Conservation (phyloP, 2,113 vertebrate species). For the Cyprinus carpio region DNA sequence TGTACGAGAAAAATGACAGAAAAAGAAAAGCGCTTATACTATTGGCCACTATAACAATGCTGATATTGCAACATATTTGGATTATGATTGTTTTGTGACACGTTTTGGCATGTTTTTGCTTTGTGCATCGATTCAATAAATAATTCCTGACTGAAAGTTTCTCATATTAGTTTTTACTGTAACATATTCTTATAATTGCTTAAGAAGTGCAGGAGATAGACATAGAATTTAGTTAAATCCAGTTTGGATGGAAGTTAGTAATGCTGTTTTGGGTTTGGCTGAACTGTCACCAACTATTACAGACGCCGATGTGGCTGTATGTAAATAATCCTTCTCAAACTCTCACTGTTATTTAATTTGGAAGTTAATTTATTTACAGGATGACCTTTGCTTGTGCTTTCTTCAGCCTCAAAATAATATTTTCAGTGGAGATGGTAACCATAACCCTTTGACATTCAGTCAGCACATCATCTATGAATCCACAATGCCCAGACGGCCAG, state of each 20-base stretch:
- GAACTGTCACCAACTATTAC: not conserved
- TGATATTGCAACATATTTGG: no score
- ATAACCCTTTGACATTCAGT: not conserved
- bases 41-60: no score
- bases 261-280: not conserved
- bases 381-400: not conserved
- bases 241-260: not conserved
- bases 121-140: not conserved
- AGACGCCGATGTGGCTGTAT: not conserved
- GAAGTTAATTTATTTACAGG: not conserved
- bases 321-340: not conserved
- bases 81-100: no score
- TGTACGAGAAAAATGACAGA: no score
- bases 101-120: no score
- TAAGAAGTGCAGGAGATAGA: not conserved
- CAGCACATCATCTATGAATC: constrained; percentile 3
- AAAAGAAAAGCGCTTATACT: no score
- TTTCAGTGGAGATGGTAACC: not conserved
- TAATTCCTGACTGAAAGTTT: not conserved
- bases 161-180: not conserved
- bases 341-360: not conserved
- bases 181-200: not conserved
- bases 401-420: not conserved
- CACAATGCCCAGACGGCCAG: not conserved
- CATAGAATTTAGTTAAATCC: not conserved